Evolutionary conservation across 2,888 invertebrate genomes (phyloP).

Genomic region (Chorisops tibialis): DNA sequence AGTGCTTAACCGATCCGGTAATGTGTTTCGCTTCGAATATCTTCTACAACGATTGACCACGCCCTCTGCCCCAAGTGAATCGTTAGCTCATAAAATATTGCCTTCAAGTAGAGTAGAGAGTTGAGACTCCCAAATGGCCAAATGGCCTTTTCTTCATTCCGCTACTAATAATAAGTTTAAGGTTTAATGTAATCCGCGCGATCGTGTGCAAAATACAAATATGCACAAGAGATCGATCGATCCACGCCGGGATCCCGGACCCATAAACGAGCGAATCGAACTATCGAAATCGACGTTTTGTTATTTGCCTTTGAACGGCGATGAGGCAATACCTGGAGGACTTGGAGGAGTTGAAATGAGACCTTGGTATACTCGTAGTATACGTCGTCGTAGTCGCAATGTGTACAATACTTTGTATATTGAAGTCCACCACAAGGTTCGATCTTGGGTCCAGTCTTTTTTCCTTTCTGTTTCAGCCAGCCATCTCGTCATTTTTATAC

Average conservation of each 20-base stretch:
- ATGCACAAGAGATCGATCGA: conserved; percentile 19
- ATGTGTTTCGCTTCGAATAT: conserved; percentile 12
- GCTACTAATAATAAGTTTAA: conserved; percentile 30
- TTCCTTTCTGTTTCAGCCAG: conserved; percentile 7
- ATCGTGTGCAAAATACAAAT: conserved; percentile 33
- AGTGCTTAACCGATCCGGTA: conserved; percentile 3
- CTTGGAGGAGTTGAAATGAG: conserved; percentile 16
- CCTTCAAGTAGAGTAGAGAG: conserved; percentile 24
- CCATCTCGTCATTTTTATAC: not conserved
- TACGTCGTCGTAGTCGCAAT: conserved; percentile 1
- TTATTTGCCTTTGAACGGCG: conserved; percentile 9
- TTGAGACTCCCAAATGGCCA: conserved; percentile 22
- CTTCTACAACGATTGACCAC: conserved; percentile 27
- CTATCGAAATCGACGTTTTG: conserved; percentile 2
- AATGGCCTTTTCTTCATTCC: conserved; percentile 20
- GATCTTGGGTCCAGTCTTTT: conserved; percentile 5
- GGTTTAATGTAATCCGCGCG: conserved; percentile 28
- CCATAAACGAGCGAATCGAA: conserved; percentile 14
- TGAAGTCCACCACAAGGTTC: conserved; percentile 2
- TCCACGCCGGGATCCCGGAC: conserved; percentile 5
- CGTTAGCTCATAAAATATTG: conserved; percentile 34
- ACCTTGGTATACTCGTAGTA: too few relatives aligned
- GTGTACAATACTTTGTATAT: not conserved
- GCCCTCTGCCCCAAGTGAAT: conserved; percentile 34
- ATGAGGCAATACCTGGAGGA: conserved; percentile 7